Evolutionary conservation across 1,140 invertebrate genomes (phyloP), one percentile per base, ranked within the genome.

Genomic region (Coenobita brevimanus): DNA sequence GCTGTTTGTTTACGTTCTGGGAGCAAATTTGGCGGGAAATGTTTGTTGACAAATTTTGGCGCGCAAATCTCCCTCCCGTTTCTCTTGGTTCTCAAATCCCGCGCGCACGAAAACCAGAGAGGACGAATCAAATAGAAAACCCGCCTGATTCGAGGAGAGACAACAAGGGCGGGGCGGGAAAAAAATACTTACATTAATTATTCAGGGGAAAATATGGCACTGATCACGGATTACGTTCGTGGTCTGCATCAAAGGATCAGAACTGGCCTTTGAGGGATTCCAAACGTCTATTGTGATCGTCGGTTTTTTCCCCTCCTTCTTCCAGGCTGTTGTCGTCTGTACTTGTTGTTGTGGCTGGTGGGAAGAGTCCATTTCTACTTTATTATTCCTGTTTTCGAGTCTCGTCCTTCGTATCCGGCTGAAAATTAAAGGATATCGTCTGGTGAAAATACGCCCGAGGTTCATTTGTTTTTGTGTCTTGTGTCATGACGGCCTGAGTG

Each of bases 221-320:
- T 87, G 84, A 87, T 87, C 84, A 87, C 60, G 84, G 84, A 87
- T 87, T 87, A 87, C 76, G 84, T 41, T 73, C 76, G 84, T 69
- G 76, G 84, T 71, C 76, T 80, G 84, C 84, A 87, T 87, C 84
- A 87, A 87, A 81, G 84, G 84, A 87, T 87, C 84, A 87, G 84
- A 73, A 87, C 84, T 87, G 78, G 84, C 84, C 84, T 87, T 87
- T 87, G 76, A 87, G 76, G 84, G 84, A 87, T 87, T 87, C 78
- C 84, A 87, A 87, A 87, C 84, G 84, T 87, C 84, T 87, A 87
- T 87, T 87, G 84, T 81, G 76, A 87, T 50, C 84, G 84, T 81
- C 64, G 60, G 79, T 87, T 87, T 87, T 76, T 33, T 41, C 76
- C 64, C 46, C 17, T 50, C 46, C 46, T 50, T 50, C 46, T 50